A percentile compares a stretch with the other conserved stretches of the same genome.
These are phyloP conservation scores for Octomys mimax DNA, from an alignment of 2,797 vertebrate species.

Conservation along the genomic window DNA sequence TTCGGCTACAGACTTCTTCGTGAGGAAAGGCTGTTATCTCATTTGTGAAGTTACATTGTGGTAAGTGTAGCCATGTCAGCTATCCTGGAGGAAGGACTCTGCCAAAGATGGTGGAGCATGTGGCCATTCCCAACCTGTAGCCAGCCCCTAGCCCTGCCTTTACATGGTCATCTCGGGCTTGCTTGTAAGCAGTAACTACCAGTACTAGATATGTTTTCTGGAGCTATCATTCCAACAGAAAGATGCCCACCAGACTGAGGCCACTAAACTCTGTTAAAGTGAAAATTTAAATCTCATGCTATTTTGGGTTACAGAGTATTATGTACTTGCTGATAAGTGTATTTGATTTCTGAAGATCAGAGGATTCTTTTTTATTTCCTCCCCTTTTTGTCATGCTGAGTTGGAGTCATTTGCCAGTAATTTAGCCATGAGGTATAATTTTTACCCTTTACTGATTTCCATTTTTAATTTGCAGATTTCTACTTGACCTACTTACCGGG, in stretches of 20 bases:
- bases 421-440: constrained; percentile 48
- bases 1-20: neutral
- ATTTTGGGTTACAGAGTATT: neutral
- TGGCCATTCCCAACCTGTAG: neutral
- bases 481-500: constrained; percentile 42
- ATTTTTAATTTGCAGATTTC: constrained; percentile 62
- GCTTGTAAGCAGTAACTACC: neutral
- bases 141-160: neutral
- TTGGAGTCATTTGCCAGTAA: constrained; percentile 27
- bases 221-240: constrained; percentile 21
- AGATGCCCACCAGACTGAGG: neutral
- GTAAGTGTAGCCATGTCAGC: neutral
- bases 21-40: neutral
- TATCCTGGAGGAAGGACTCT: neutral
- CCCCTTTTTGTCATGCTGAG: neutral
- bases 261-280: neutral
- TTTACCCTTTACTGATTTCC: constrained; percentile 53
- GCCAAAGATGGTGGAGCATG: neutral
- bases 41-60: neutral
- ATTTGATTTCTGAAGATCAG: constrained; percentile 51
- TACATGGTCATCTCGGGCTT: rapidly evolving
- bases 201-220: neutral
- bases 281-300: constrained; percentile 12
- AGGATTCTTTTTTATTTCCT: constrained; percentile 41
- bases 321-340: neutral